A percentile compares a stretch with the other conserved stretches of the same genome.
Conservation (phyloP, 2,797 vertebrate genomes). For the Rhinatrema bivittatum region DNA sequence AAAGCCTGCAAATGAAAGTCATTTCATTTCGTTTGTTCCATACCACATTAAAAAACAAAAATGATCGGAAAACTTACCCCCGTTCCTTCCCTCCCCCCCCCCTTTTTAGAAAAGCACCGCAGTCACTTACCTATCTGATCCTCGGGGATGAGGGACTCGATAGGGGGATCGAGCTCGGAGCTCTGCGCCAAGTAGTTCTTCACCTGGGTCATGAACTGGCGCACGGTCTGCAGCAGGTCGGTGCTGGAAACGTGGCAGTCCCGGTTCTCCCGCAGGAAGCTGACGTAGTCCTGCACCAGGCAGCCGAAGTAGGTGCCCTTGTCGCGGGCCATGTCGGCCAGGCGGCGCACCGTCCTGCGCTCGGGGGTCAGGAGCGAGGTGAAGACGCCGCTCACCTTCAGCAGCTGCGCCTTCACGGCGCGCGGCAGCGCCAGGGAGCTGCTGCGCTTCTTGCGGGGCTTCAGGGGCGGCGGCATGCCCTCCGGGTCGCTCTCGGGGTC, state of each 20-base stretch:
- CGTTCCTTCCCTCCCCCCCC: no score
- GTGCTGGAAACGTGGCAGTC: constrained; percentile 84
- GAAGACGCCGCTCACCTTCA: constrained; percentile 86
- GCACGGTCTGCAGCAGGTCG: constrained; percentile 86
- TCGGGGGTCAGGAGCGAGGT: constrained; percentile 91
- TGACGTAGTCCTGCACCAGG: constrained; percentile 91
- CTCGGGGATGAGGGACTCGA: constrained; percentile 89
- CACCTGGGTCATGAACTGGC: constrained; percentile 95
- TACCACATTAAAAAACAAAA: no score
- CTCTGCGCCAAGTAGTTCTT: constrained; percentile 92
- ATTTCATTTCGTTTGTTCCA: no score
- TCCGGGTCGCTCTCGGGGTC: constrained; percentile 91
- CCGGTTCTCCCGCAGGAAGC: constrained; percentile 89
- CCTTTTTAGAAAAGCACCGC: no score
- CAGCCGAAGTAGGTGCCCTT: constrained; percentile 92
- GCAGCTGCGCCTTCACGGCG: constrained; percentile 82
- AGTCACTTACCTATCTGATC: constrained; percentile 88
- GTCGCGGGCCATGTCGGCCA: constrained; percentile 80
- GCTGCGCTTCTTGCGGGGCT: constrained; percentile 66
- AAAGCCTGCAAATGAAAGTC: no score
- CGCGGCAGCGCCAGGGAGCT: constrained; percentile 79
- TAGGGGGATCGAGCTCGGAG: constrained; percentile 86
- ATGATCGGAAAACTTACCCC: no score
- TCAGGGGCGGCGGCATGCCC: constrained; percentile 74
- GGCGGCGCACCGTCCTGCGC: constrained; percentile 78